Base-by-base conservation (phyloP, 2,888 invertebrate species). In the Proisotoma minuta region DNA sequence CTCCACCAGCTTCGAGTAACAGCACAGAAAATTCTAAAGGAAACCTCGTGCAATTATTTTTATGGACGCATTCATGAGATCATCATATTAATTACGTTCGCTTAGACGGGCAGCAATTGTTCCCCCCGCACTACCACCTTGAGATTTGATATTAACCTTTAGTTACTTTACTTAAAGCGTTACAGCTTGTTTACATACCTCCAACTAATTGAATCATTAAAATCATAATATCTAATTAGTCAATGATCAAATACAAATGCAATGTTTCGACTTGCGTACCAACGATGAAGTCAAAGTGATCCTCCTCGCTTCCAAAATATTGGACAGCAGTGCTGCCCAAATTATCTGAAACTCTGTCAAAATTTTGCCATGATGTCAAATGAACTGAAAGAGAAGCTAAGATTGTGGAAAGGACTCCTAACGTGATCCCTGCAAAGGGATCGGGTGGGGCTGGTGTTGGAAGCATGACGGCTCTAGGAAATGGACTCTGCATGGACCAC, bases 101-200 rank as follows among this genome's bases (percentile, higher is more conserved):
- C 78, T 77, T 1, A 82, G 75, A 57, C 82, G 77, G 61, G 77
- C 79, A 0, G 83, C 83, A 1, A 83, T 67, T 0, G 81, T 80
- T 0, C 82, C 79, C 1, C 84, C 84, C 0, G 82, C 81, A 0
- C 81, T 78, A 18, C 83, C 81, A 1, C 75, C 79, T 1, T 81
- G 81, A n/a, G 2, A 58, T 5, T 1, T 26, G 34, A 27, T 50
- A 58, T 51, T 51, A 18, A 2, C n/a, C 24, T 51, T 15, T 10
- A 34, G 34, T 34, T 15, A 10, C 34, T 34, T 34, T 15, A 34
- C 34, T 10, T 15, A 34, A 34, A 10, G 12, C 10, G n/a, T 18
- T 52, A 52, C 20, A 10, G 15, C 8, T 8, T 4, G 4, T n/a
- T 54, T 22, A 29, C 3, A 28, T 28, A 52, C 15, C 5, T 15